Evolutionary conservation across 2,797 vertebrate genomes (phyloP), one percentile per base, ranked within the genome.

Genomic region (Sphenopsis melanotis): DNA sequence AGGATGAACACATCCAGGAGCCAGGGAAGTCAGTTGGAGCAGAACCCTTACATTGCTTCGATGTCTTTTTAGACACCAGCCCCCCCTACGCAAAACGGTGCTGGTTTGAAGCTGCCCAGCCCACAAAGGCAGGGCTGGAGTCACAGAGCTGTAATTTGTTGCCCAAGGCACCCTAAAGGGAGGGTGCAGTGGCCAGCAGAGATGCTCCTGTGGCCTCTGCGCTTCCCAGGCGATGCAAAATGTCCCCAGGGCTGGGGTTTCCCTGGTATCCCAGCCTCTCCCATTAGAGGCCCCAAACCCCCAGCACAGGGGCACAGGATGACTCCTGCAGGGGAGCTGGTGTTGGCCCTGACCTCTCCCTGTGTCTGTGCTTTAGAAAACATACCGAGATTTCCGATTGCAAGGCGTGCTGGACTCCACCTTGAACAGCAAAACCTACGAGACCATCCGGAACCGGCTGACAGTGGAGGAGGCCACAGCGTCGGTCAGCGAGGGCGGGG

Each of bases 381-480:
- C 98, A 32, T 99, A 99, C 95, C 98, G 99, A 36, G 99, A 99
- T 98, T 99, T 99, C 97, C 98, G 99, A 94, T 99, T 99, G 93
- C 99, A 99, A 98, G 99, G 99, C 3, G 99, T 99, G 47, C 98
- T 99, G 97, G 99, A 99, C 98, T 99, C 99, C 44, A 99, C 99
- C 34, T 96, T 99, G 86, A 99, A 99, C 98, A 99, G 98, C 97
- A 99, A 99, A 98, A 99, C 99, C 97, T 99, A 99, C 6, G 99
- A 99, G 83, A 99, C 99, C 3, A 98, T 99, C 96, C 98, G 99
- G 88, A 99, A 99, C 98, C 98, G 99, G 11, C 98, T 99, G 96
- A 99, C 99, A 2, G 98, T 99, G 82, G 99, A 99, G 93, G 99
- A 99, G 97, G 99, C 99, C 93, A 99, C 99, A 0, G 99, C 99